Evolutionary conservation across 2,888 invertebrate genomes (phyloP).

Genomic region (Amaurobius ferox): DNA sequence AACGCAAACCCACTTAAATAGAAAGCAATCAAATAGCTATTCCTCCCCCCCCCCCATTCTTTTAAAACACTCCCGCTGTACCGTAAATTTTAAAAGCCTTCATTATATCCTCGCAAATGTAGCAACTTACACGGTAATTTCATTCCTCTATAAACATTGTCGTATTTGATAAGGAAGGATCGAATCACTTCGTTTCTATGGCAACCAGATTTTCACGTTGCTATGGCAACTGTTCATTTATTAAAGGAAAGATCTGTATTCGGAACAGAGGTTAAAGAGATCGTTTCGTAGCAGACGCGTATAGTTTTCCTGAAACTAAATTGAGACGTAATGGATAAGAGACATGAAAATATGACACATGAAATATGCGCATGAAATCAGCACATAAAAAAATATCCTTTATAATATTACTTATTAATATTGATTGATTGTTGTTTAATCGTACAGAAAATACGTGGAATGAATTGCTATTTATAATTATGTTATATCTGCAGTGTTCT

Average conservation of each 20-base stretch:
- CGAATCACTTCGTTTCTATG: slow-evolving; percentile 29
- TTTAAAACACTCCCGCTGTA: not conserved
- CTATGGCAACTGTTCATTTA: slow-evolving; percentile 39
- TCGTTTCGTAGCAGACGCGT: too few species aligned
- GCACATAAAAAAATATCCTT: too few species aligned
- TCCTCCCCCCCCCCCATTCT: not conserved
- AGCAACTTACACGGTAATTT: not conserved
- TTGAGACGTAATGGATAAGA: too few species aligned
- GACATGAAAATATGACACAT: too few species aligned
- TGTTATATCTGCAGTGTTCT: too few species aligned
- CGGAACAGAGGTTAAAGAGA: too few species aligned
- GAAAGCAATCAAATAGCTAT: not conserved
- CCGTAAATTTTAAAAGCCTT: not conserved
- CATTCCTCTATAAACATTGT: not conserved
- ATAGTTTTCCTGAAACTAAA: too few species aligned
- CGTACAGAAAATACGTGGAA: too few species aligned
- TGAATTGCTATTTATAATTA: too few species aligned
- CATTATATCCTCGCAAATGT: not conserved
- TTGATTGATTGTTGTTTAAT: too few species aligned
- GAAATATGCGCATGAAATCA: too few species aligned
- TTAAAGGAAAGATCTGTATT: not conserved
- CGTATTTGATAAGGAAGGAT: not conserved
- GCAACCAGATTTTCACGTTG: slow-evolving; percentile 19
- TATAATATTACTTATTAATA: too few species aligned
- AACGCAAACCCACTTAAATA: not conserved